Base-by-base conservation (phyloP, 2,888 invertebrate genomes). In the Eupeodes luniger region DNA sequence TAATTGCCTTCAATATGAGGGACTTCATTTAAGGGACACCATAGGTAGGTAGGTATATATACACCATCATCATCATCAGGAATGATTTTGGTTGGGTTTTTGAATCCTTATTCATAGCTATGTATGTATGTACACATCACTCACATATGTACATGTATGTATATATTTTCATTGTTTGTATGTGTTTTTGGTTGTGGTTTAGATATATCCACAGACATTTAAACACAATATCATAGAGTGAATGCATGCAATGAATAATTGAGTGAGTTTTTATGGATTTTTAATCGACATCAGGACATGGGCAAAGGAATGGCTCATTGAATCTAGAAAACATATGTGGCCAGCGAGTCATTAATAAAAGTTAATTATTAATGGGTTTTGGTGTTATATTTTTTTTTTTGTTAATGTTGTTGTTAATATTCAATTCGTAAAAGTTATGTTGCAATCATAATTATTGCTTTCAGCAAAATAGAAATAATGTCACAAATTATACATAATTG, bases 241-340 rank as follows among this genome's bases (percentile, higher is more conserved):
- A 77, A 62, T 81, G 78, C 74, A 86, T 69, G 57, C 55, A 12
- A 86, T 82, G 77, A 85, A 85, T 81, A 77, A 86, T 82, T 81
- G 82, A 86, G 81, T 62, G 62, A 75, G 82, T 82, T 81, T 85
- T 86, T 86, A 86, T 81, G 78, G 78, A 82, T 86, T 81, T 86
- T 86, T 86, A 86, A 86, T 86, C 78, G 85, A 82, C 85, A 67
- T 81, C 55, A 69, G 57, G 57, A 11, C 40, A 44, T 40, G 40
- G 49, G 19, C 16, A 27, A 53, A 51, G 64, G 36, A 53, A 47
- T 67, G 67, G 62, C 64, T 81, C 62, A 81, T 77, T 85, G 59
- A 70, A 67, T 59, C 12, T 27, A 47, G 40, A 27, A 27, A 69
- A 69, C 82, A 82, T 78, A 69, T 85, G 78, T 40, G 82, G 16